Evolutionary conservation across 2,113 vertebrate species (phyloP).

Genomic region (Varanus salvator): DNA sequence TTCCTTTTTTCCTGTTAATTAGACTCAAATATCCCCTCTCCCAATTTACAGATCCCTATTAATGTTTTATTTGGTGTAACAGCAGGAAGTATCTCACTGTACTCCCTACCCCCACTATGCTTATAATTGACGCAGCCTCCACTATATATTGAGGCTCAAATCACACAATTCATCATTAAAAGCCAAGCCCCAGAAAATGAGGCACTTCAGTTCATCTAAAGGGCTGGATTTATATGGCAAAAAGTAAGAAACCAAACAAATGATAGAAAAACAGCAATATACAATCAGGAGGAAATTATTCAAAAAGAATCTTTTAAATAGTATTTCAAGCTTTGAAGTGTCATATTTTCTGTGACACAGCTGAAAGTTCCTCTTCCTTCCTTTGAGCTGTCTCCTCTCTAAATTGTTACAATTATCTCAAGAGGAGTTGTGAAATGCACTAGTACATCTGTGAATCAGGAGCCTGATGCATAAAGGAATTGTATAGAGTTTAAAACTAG

Average conservation of each 20-base stretch:
- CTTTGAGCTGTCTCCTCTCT: conserved; percentile 38
- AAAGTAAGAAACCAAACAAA: conserved; percentile 1
- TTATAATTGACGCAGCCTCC: neutral
- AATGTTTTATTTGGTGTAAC: neutral
- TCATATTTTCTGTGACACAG: conserved; percentile 14
- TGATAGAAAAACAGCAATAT: neutral
- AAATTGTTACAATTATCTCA: conserved; percentile 39
- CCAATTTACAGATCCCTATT: neutral
- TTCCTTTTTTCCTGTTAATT: too few species aligned
- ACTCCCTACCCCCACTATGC: neutral
- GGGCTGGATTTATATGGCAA: neutral
- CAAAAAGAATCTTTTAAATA: neutral
- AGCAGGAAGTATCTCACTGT: neutral
- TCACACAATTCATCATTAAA: neutral
- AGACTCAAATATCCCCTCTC: neutral
- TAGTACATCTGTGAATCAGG: conserved; percentile 65
- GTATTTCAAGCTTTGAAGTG: neutral
- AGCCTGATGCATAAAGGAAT: conserved; percentile 58
- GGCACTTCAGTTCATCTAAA: neutral
- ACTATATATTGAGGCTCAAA: neutral
- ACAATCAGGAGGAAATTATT: neutral
- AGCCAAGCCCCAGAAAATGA: neutral
- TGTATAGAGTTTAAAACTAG: conserved; percentile 73
- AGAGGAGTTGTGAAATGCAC: conserved; percentile 66
- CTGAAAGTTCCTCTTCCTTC: conserved; percentile 14